A percentile compares a stretch with the other conserved stretches of the same genome.
Evolutionary conservation across 2,888 invertebrate genomes (phyloP).

Genomic region (Fabriciana adippe): DNA sequence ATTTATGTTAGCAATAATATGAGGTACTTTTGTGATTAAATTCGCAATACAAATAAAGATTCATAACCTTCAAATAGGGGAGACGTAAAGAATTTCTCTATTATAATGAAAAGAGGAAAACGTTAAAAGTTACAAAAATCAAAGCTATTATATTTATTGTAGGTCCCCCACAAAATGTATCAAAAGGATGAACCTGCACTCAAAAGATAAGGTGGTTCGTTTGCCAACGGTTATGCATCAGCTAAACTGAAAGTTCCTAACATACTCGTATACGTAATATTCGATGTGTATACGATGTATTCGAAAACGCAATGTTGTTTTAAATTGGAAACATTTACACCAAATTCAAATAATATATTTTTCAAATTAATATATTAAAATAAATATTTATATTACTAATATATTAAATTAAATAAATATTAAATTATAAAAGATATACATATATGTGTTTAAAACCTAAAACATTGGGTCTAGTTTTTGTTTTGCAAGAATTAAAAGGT

Average conservation of each 20-base stretch:
- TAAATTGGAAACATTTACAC: slow-evolving; percentile 21
- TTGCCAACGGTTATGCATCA: slow-evolving; percentile 40
- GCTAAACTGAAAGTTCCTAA: slow-evolving; percentile 34
- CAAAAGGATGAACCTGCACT: slow-evolving; percentile 41
- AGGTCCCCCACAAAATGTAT: slow-evolving; percentile 30
- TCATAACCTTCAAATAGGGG: slow-evolving; percentile 23
- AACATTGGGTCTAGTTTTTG: no score
- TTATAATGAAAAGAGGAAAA: slow-evolving; percentile 36
- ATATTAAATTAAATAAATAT: no score
- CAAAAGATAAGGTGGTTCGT: slow-evolving; percentile 43
- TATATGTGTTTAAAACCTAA: no score
- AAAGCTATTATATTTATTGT: slow-evolving; percentile 42
- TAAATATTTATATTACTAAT: no score
- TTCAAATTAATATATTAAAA: no score
- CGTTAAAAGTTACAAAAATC: slow-evolving; percentile 40
- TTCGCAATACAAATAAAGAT: slow-evolving; percentile 26
- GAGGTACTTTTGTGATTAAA: slow-evolving; percentile 25
- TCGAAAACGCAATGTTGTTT: slow-evolving; percentile 27
- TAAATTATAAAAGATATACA: no score
- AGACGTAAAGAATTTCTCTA: slow-evolving; percentile 22
- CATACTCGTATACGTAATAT: slow-evolving; percentile 32
- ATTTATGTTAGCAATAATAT: slow-evolving; percentile 17
- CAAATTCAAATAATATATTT: background rate
- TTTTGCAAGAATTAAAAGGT: no score
- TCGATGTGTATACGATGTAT: slow-evolving; percentile 27